A percentile compares a stretch with the other conserved stretches of the same genome.
Evolutionary conservation across 2,888 invertebrate genomes (phyloP).

Genomic region (Harpagoxenus sublaevis): DNA sequence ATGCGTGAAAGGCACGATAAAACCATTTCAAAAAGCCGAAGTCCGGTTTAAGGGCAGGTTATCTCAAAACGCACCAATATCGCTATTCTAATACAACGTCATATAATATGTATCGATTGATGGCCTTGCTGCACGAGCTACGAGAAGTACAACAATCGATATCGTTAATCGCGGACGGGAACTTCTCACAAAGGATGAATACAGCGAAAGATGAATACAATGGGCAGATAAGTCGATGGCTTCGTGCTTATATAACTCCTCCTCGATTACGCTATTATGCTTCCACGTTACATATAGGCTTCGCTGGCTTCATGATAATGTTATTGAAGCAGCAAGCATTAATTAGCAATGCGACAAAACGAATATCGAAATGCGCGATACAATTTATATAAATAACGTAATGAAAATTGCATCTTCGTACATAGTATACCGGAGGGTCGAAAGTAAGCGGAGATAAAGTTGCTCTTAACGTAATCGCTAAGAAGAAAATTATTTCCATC

Average conservation of each 20-base stretch:
- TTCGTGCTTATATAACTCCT: slow-evolving; percentile 66
- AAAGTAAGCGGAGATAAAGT: background rate
- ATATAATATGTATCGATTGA: slow-evolving; percentile 40
- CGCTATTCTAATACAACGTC: slow-evolving; percentile 46
- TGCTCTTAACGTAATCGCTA: background rate
- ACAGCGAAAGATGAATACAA: slow-evolving; percentile 58
- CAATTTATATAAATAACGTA: slow-evolving; percentile 1
- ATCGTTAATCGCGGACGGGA: slow-evolving; percentile 69
- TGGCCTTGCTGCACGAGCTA: background rate
- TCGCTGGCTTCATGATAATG: background rate
- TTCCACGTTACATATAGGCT: background rate
- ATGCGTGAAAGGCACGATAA: slow-evolving; percentile 27
- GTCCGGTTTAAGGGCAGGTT: slow-evolving; percentile 24
- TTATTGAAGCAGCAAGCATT: background rate
- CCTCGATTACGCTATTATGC: slow-evolving; percentile 19
- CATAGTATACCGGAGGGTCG: background rate
- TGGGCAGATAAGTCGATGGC: slow-evolving; percentile 69
- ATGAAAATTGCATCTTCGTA: background rate
- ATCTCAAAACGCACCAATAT: slow-evolving; percentile 46
- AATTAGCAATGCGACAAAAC: background rate
- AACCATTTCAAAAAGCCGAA: slow-evolving; percentile 8
- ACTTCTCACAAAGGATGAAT: slow-evolving; percentile 69
- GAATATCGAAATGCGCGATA: background rate
- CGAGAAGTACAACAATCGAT: slow-evolving; percentile 53
- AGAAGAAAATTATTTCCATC: slow-evolving; percentile 5